These are phyloP conservation scores for Plectropomus leopardus DNA, from an alignment of 2,113 vertebrate species.

Conservation along the genomic window DNA sequence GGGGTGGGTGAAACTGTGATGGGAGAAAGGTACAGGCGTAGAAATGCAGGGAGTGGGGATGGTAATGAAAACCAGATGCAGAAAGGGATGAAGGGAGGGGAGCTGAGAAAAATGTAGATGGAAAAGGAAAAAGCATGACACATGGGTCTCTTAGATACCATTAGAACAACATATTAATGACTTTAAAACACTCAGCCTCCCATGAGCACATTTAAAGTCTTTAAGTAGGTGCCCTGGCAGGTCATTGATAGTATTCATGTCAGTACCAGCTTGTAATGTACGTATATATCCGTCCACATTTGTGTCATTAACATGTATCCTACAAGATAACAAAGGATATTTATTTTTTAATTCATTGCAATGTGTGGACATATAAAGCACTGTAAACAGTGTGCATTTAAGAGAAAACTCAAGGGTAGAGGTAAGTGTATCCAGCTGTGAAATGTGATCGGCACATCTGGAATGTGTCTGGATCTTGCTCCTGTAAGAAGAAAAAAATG, in stretches of 20 bases:
- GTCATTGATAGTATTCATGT: not conserved
- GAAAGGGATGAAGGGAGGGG: slow-evolving; percentile 50
- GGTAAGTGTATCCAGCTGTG: slow-evolving; percentile 78
- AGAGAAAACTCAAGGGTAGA: slow-evolving; percentile 51
- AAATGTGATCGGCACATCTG: slow-evolving; percentile 77
- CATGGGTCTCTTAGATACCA: slow-evolving; percentile 58
- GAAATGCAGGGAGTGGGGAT: slow-evolving; percentile 46
- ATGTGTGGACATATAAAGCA: slow-evolving; percentile 43
- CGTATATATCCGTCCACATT: not conserved
- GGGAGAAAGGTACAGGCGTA: slow-evolving; percentile 53
- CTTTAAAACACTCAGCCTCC: slow-evolving; percentile 39
- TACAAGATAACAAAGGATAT: slow-evolving; percentile 47
- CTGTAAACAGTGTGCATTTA: slow-evolving; percentile 22
- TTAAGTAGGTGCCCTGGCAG: not conserved
- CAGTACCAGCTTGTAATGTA: not conserved
- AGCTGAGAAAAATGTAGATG: slow-evolving; percentile 48
- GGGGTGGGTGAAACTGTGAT: slow-evolving; percentile 48
- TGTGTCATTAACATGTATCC: slow-evolving; percentile 16
- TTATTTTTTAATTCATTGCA: slow-evolving; percentile 43
- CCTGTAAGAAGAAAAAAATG: slow-evolving; percentile 35
- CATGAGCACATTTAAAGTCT: slow-evolving; percentile 17
- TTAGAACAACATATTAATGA: slow-evolving; percentile 53
- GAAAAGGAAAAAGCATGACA: slow-evolving; percentile 71
- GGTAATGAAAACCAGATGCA: slow-evolving; percentile 76
- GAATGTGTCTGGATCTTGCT: slow-evolving; percentile 71